Conservation (phyloP, 1,140 invertebrate genomes). For the Drosophila watanabei region DNA sequence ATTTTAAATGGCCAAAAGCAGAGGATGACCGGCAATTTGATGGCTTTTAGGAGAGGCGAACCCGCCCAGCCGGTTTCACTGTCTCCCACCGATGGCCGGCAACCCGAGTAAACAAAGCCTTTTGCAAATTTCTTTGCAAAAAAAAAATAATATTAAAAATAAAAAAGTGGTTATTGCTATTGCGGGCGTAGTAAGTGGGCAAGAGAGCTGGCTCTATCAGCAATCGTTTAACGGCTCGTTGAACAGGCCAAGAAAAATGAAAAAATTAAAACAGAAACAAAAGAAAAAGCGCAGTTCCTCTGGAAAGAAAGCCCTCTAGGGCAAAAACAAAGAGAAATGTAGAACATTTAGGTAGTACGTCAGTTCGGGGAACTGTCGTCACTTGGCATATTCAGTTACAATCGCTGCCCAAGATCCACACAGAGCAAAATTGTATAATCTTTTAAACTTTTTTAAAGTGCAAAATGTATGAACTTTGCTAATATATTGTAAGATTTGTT, state of each 20-base stretch:
- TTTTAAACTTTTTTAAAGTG: not conserved
- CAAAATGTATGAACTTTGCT: not conserved
- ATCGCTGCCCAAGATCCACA: constrained; percentile 30
- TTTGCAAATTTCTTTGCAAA: constrained; percentile 59
- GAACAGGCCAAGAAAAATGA: constrained; percentile 52
- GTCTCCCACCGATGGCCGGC: constrained; percentile 31
- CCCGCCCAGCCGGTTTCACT: constrained; percentile 54
- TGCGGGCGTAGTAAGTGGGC: constrained; percentile 38
- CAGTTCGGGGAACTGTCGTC: constrained; percentile 38
- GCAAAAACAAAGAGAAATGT: constrained; percentile 3
- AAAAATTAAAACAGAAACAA: constrained; percentile 6
- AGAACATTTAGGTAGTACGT: constrained; percentile 36
- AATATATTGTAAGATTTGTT: no score
- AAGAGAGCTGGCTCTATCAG: constrained; percentile 56
- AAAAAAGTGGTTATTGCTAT: constrained; percentile 55
- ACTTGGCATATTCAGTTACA: constrained; percentile 36
- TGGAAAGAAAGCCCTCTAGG: constrained; percentile 45
- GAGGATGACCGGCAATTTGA: constrained; percentile 54
- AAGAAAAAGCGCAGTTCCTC: constrained; percentile 42
- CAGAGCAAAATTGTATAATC: not conserved
- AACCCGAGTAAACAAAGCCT: constrained; percentile 66
- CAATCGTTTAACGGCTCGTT: constrained; percentile 79
- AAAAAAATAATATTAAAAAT: not conserved
- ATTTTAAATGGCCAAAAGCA: constrained; percentile 65
- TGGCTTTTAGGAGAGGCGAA: constrained; percentile 52